Evolutionary conservation across 2,888 invertebrate genomes (phyloP), one percentile per base, ranked within the genome.

Genomic region (Eupithecia abbreviata): DNA sequence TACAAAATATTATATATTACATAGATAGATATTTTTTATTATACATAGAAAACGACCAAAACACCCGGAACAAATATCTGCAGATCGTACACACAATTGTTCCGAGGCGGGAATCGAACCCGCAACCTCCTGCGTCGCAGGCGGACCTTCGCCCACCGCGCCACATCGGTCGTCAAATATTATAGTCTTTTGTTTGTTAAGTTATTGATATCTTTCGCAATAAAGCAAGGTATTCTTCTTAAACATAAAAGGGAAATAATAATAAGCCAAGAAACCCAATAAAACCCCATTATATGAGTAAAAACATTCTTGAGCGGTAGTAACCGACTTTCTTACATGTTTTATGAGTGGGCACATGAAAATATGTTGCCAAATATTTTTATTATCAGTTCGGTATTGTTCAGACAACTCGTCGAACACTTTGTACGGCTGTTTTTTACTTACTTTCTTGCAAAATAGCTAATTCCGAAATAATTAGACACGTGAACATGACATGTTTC

Each of bases 301-400:
- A 30, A 58, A 62, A 62, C 62, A 62, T 62, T 62, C 30, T 12
- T 62, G 12, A 10, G 12, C 30, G 18, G 18, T 12, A 62, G 10
- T 30, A 30, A 62, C 10, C 30, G 3, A 68, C 13, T 18, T 43
- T 68, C 45, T 43, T 68, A 10, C 47, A 73, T 58, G 65, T 75
- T 67, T n/a, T 75, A 73, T 68, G 49, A 51, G 71, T 45, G 75
- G n/a, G 15, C n/a, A 78, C 18, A 73, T 51, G 67, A 73, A 71
- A 77, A 76, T 71, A 78, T 78, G 73, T 76, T 68, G 65, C 73
- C 75, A 78, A 74, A 72, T 72, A 78, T 76, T 78, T 75, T 67
- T 75, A 71, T 71, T 74, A 76, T 13, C 62, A 51, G 18, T 70
- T 18, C 62, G 30, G 49, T 55, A 66, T 72, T 73, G 71, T 73